A percentile compares a stretch with the other conserved stretches of the same genome.
These are phyloP conservation scores for Noctuana brunneofusca DNA, from an alignment of 2,888 invertebrate genomes.

Conservation along the genomic window DNA sequence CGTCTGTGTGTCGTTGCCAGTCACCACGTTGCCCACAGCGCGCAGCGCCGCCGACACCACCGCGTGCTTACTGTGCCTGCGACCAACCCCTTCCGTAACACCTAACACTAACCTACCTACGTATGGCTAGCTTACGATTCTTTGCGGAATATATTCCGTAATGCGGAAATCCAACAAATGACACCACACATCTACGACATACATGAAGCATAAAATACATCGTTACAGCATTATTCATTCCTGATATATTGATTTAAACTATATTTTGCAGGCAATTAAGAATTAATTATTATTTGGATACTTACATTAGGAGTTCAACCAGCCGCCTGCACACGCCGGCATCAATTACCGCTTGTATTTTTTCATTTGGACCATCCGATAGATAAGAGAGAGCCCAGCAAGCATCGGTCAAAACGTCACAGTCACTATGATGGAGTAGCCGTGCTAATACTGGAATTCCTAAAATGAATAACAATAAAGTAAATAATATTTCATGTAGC, in stretches of 20 bases:
- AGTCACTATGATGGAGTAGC: conserved; percentile 92
- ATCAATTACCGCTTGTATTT: conserved; percentile 98
- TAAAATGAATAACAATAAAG: conserved; percentile 49
- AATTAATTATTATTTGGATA: no score
- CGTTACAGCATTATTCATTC: no score
- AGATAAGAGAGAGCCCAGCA: conserved; percentile 99
- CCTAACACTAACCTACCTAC: no score
- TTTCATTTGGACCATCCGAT: conserved; percentile 98
- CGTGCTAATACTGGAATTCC: conserved; percentile 94
- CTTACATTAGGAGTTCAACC: conserved; percentile 84
- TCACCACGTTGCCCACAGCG: conserved; percentile 99
- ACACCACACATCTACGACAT: no score
- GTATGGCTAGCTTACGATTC: no score
- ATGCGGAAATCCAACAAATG: no score
- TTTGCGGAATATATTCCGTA: no score
- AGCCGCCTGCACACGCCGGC: conserved; percentile 94
- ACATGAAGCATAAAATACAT: no score
- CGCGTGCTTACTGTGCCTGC: conserved; percentile 90
- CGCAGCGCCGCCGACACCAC: conserved; percentile 96
- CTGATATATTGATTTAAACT: no score
- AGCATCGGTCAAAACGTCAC: conserved; percentile 95
- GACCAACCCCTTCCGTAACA: not conserved
- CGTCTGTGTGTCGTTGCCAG: conserved; percentile 97
- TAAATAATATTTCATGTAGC: not conserved
- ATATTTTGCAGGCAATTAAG: no score